A percentile compares a stretch with the other conserved stretches of the same genome.
Evolutionary conservation across 2,888 invertebrate species (phyloP).

Genomic region (Calliopum simillimum): DNA sequence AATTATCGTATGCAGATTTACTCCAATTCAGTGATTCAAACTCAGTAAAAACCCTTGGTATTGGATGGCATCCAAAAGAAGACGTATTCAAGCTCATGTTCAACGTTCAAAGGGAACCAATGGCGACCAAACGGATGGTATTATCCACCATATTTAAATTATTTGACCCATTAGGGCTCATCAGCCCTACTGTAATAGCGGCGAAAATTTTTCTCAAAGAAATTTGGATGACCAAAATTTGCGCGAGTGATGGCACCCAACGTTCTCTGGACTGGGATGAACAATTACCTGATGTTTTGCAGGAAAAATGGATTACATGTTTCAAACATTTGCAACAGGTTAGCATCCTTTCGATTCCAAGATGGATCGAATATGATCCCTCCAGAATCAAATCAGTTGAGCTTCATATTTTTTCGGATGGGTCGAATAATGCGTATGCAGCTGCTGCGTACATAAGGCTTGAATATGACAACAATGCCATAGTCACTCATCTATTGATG

Average conservation of each 20-base stretch:
- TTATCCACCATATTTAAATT: conserved; percentile 32
- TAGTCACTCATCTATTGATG: background rate
- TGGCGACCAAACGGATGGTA: conserved; percentile 33
- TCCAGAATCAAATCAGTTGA: background rate
- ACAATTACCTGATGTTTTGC: background rate
- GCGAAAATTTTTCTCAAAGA: conserved; percentile 15
- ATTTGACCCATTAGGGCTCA: conserved; percentile 26
- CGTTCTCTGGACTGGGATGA: conserved; percentile 2
- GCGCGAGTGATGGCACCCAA: too few species aligned
- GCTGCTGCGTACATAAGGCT: conserved; percentile 23
- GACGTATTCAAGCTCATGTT: conserved; percentile 19
- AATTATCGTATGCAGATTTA: conserved; percentile 12
- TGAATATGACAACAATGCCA: background rate
- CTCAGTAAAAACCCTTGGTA: conserved; percentile 23
- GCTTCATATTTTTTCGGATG: conserved; percentile 20
- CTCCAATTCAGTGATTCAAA: conserved; percentile 1
- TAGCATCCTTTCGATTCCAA: conserved; percentile 3
- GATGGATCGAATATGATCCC: conserved; percentile 13
- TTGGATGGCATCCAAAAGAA: conserved; percentile 29
- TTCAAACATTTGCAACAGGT: conserved; percentile 3
- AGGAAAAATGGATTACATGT: conserved; percentile 10
- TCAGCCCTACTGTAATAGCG: background rate
- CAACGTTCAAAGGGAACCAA: too few species aligned
- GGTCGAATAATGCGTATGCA: conserved; percentile 15
- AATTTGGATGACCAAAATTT: conserved; percentile 4